A percentile compares a stretch with the other conserved stretches of the same genome.
phyloP scores from a whole-genome alignment of 2,888 invertebrate species.

The Drosophila hamatofila region DNA sequence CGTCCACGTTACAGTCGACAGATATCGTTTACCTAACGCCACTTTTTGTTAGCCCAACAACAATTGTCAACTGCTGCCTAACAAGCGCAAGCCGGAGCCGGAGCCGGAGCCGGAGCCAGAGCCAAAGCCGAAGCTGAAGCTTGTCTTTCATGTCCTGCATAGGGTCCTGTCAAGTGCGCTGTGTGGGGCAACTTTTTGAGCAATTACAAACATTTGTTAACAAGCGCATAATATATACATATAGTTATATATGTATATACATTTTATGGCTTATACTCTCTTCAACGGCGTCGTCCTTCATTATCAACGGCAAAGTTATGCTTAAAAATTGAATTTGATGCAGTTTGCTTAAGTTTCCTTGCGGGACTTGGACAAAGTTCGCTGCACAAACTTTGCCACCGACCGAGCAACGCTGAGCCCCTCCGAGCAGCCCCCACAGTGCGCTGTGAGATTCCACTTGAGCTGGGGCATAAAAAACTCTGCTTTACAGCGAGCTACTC shows the following conservation, averaged over 20 bases:
- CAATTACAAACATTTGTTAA: slow-evolving; percentile 57
- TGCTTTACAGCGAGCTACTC: slow-evolving; percentile 1
- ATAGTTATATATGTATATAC: slow-evolving; percentile 13
- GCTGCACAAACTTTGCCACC: slow-evolving; percentile 33
- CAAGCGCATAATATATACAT: slow-evolving; percentile 63
- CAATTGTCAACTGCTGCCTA: slow-evolving; percentile 23
- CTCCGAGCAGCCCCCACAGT: slow-evolving; percentile 1
- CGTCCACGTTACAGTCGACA: slow-evolving; percentile 11
- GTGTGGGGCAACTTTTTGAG: slow-evolving; percentile 41
- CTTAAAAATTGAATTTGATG: slow-evolving; percentile 61
- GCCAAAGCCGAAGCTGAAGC: no score
- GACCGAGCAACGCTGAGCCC: not conserved
- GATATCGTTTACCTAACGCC: slow-evolving; percentile 25
- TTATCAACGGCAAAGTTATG: slow-evolving; percentile 48
- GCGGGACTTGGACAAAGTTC: slow-evolving; percentile 45
- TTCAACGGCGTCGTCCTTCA: slow-evolving; percentile 24
- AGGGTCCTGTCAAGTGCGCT: slow-evolving; percentile 12
- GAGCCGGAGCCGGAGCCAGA: no score
- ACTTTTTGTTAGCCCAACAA: slow-evolving; percentile 15
- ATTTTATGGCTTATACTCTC: slow-evolving; percentile 39
- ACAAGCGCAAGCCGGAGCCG: slow-evolving; percentile 1
- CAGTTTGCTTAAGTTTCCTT: slow-evolving; percentile 66
- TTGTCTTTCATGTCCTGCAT: slow-evolving; percentile 16
- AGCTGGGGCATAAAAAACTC: slow-evolving; percentile 10
- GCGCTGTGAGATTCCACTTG: not conserved